Evolutionary conservation across 2,797 vertebrate species (phyloP), one percentile per base, ranked within the genome.

Genomic region (Orestias chungarensis): DNA sequence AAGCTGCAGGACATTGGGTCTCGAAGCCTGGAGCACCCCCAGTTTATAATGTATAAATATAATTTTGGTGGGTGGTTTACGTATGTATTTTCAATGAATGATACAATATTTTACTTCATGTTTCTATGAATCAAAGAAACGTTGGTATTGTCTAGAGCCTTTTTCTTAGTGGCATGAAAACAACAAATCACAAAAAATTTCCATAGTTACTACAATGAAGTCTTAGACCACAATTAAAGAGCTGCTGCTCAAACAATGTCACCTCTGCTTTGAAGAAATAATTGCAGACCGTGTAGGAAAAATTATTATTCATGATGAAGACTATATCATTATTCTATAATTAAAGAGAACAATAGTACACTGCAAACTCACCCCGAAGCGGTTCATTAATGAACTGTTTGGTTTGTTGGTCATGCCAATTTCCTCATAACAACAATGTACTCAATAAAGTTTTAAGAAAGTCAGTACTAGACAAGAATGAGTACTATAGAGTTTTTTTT

Each of bases 281-380:
- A 66, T 62, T 66, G 8, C 52, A 71, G 47, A 23, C n/a, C 43
- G 29, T 31, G 38, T 10, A 23, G n/a, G 25, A 20, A 81, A 74
- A 62, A n/a, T 25, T 6, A 71, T 71, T 23, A 76, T 67, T 67
- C 25, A 70, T 66, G 23, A 67, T 57, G 55, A 71, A 46, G 40
- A 62, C 33, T 62, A n/a, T 62, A 33, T 35, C 12, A n/a, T 27
- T 46, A 47, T 25, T 23, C 20, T 23, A 47, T 40, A 7, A 15
- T 68, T 68, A 35, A 52, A 29, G n/a, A 18, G 20, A 61, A 61
- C 4, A 23, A 14, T n/a, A n/a, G 20, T n/a, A n/a, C 9, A 35
- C 29, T 4, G 31, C n/a, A 57, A 33, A 18, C 54, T 57, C 54
- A 57, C 6, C 54, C 33, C 29, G 54, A 57, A 23, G 47, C 47